Percentiles rank a stretch among this genome's conserved stretches.
These are phyloP conservation scores for Antheraea yamamai DNA, from an alignment of 2,888 invertebrate genomes.

Conservation along the genomic window DNA sequence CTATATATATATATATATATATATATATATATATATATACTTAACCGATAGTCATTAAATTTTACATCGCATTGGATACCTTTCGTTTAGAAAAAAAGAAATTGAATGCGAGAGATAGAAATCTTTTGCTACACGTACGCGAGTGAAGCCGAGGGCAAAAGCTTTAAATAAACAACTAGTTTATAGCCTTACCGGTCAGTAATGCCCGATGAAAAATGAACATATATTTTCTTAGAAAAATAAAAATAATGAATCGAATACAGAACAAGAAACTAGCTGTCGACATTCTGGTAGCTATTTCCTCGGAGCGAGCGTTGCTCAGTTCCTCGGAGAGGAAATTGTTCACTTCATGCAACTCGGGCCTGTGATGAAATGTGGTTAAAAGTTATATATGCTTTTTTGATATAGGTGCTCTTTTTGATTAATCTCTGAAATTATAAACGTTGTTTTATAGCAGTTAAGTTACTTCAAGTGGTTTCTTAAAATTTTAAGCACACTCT, in stretches of 20 bases:
- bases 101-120: too few species aligned
- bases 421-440: not conserved
- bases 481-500: too few species aligned
- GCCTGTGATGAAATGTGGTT: not conserved
- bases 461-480: too few species aligned
- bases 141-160: too few species aligned
- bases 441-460: not conserved
- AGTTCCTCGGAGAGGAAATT: slow-evolving; percentile 25
- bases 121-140: too few species aligned
- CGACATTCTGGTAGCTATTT: slow-evolving; percentile 19
- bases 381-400: not conserved
- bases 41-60: too few species aligned
- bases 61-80: too few species aligned
- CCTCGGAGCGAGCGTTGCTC: slow-evolving; percentile 17
- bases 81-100: too few species aligned
- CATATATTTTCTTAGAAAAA: not conserved
- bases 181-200: too few species aligned
- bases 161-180: too few species aligned
- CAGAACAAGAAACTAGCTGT: not conserved
- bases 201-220: not conserved
- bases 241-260: not conserved
- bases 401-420: not conserved
- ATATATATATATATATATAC: too few species aligned
- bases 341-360: slow-evolving; percentile 14
- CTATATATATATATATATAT: too few species aligned